Evolutionary conservation across 1,140 invertebrate species (phyloP).

Genomic region (Ceratosolen solmsi): DNA sequence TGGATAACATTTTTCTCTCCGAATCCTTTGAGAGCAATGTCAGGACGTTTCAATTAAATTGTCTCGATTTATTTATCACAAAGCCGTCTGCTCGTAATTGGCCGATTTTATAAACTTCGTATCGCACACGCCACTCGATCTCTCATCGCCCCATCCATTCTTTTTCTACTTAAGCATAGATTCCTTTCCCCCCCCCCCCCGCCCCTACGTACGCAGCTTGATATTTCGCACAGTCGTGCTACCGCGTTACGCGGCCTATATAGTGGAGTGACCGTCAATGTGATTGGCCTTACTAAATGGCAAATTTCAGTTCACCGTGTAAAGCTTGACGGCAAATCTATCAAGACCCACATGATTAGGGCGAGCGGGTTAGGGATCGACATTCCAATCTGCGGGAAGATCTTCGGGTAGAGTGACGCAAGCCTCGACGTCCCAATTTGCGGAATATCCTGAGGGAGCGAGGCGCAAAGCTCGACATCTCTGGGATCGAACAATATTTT

Average conservation of each 20-base stretch:
- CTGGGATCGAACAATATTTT: not conserved
- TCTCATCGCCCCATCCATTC: not conserved
- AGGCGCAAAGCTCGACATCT: not conserved
- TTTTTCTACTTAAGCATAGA: not conserved
- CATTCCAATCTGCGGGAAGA: constrained; percentile 11
- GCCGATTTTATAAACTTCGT: not conserved
- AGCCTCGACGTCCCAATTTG: constrained; percentile 11
- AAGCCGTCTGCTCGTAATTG: not conserved
- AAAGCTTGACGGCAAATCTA: constrained; percentile 11
- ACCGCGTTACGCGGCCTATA: not conserved
- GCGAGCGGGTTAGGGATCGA: not conserved
- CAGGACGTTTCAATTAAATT: not conserved
- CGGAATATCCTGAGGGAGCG: not conserved
- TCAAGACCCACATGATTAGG: constrained; percentile 7
- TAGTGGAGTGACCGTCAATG: not conserved
- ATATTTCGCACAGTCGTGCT: not conserved
- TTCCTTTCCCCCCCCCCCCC: not conserved
- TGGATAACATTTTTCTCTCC: not conserved
- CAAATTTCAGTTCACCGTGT: not conserved
- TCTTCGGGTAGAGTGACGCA: not conserved
- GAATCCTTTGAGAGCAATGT: not conserved
- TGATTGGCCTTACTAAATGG: constrained; percentile 2
- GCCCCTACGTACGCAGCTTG: too few species aligned
- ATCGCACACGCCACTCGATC: not conserved
- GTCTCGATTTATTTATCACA: not conserved